Evolutionary conservation across 2,797 vertebrate genomes (phyloP).

Genomic region (Sebastes hubbsi): DNA sequence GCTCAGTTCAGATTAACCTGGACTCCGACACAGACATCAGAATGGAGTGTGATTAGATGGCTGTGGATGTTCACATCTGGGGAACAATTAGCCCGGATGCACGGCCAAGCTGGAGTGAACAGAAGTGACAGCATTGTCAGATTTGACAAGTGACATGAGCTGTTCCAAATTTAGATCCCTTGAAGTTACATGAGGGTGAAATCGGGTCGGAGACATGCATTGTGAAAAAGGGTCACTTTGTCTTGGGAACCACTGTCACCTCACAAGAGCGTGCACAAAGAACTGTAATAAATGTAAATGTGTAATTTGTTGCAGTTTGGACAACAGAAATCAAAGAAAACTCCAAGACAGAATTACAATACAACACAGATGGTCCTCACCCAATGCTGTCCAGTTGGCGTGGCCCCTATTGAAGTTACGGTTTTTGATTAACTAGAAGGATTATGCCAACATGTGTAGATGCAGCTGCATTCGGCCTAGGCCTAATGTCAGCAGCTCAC

Average conservation of each 20-base stretch:
- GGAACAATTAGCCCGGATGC: slow-evolving; percentile 80
- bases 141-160: slow-evolving; percentile 66
- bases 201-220: slow-evolving; percentile 51
- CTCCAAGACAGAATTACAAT: background rate
- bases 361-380: background rate
- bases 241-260: slow-evolving; percentile 50
- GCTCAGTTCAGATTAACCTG: slow-evolving; percentile 87
- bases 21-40: slow-evolving; percentile 76
- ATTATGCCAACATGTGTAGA: background rate
- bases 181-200: slow-evolving; percentile 58
- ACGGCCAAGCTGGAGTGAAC: slow-evolving; percentile 59
- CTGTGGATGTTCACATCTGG: slow-evolving; percentile 79
- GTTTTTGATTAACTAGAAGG: background rate
- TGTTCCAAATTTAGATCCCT: slow-evolving; percentile 73
- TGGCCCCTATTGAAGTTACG: background rate
- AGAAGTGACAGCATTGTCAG: slow-evolving; percentile 65
- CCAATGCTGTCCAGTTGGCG: background rate
- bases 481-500: background rate
- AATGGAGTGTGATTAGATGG: slow-evolving; percentile 78
- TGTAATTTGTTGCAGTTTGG: slow-evolving; percentile 17
- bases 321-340: background rate
- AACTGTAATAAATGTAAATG: slow-evolving; percentile 32
- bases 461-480: background rate
- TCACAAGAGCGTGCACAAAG: slow-evolving; percentile 2
- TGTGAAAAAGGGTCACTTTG: slow-evolving; percentile 45